A percentile compares a stretch with the other conserved stretches of the same genome.
Conservation (phyloP, 2,797 vertebrate species). For the Crocidura indochinensis region DNA sequence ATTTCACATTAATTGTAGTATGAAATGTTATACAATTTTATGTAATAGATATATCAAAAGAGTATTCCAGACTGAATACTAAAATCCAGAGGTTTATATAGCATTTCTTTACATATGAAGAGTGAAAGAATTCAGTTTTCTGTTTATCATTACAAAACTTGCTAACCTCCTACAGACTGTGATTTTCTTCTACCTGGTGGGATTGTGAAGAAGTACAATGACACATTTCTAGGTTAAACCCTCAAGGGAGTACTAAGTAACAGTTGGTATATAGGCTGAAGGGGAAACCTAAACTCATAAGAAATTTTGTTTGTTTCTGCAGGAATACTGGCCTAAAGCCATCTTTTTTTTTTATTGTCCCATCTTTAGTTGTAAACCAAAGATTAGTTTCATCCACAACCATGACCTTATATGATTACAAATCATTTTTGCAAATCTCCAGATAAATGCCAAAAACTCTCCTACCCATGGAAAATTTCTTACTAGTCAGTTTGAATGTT, state of each 20-base stretch:
- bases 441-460: neutral
- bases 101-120: neutral
- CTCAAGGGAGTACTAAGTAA: neutral
- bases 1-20: neutral
- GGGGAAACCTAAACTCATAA: neutral
- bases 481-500: neutral
- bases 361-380: constrained; percentile 41
- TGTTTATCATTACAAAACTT: constrained; percentile 7
- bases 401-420: constrained; percentile 32
- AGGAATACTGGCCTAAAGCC: neutral
- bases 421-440: constrained; percentile 40
- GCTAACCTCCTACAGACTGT: neutral
- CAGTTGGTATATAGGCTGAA: neutral
- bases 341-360: neutral
- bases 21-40: neutral
- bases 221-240: neutral
- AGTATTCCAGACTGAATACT: neutral
- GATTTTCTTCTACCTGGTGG: constrained; percentile 28
- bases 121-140: constrained; percentile 14
- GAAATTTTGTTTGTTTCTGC: neutral
- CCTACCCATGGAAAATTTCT: constrained; percentile 30
- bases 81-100: constrained; percentile 23
- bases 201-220: neutral
- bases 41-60: neutral
- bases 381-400: neutral